These are phyloP conservation scores for Lerista edwardsae DNA, from an alignment of 2,797 vertebrate genomes.

Conservation along the genomic window DNA sequence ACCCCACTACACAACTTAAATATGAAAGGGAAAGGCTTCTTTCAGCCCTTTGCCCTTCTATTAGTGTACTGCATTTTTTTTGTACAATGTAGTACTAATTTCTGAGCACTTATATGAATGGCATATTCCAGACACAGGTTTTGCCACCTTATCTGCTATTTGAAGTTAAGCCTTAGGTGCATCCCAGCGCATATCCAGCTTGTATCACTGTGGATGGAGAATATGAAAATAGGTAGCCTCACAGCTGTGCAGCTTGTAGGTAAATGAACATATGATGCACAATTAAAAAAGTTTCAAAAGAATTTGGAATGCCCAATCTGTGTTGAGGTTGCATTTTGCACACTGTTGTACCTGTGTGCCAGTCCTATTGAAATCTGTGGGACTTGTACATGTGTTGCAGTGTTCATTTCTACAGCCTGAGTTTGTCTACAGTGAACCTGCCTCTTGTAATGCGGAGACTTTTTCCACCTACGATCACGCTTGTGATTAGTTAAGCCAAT, in stretches of 20 bases:
- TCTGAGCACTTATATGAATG: not conserved
- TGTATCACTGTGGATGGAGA: conserved; percentile 10
- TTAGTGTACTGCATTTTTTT: not conserved
- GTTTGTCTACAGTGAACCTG: conserved; percentile 2
- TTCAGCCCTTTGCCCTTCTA: not conserved
- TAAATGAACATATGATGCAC: conserved; percentile 16
- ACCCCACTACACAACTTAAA: no score
- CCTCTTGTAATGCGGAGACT: not conserved
- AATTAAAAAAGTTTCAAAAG: not conserved
- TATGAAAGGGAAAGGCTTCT: not conserved
- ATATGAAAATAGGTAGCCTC: conserved; percentile 19
- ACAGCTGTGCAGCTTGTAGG: conserved; percentile 27
- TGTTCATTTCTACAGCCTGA: conserved; percentile 14
- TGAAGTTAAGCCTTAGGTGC: not conserved
- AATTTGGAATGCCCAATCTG: not conserved
- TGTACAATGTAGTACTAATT: not conserved
- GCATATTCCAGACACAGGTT: not conserved
- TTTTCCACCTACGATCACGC: conserved; percentile 20
- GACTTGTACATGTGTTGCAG: not conserved
- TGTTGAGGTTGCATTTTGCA: not conserved
- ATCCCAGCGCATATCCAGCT: conserved; percentile 25
- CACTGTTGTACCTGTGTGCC: conserved; percentile 27
- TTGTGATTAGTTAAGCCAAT: conserved; percentile 40
- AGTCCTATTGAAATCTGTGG: conserved; percentile 28
- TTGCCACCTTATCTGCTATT: not conserved